Conservation (phyloP, 2,888 invertebrate species). For the Xestia sexstrigata region DNA sequence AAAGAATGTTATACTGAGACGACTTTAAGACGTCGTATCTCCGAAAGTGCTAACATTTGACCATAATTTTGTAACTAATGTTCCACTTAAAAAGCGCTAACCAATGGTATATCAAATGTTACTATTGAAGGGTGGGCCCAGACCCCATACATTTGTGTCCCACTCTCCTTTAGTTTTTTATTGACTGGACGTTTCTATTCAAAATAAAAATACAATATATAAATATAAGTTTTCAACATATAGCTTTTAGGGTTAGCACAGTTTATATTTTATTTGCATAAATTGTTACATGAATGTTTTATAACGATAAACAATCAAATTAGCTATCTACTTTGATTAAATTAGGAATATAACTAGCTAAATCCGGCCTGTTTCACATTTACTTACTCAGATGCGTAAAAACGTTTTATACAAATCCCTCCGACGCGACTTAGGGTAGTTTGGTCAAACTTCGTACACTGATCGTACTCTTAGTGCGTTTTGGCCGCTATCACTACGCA, state of each 20-base stretch:
- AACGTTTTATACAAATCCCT: background rate
- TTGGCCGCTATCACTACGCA: conserved; percentile 8
- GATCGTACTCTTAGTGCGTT: conserved; percentile 6
- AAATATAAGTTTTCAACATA: background rate
- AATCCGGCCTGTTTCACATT: conserved; percentile 8
- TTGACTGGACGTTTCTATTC: background rate
- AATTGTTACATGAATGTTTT: conserved; percentile 15
- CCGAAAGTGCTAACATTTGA: too few relatives aligned
- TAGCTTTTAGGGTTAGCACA: conserved; percentile 1
- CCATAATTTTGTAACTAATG: too few relatives aligned
- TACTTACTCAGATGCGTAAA: background rate
- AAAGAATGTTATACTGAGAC: too few relatives aligned
- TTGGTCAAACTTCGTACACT: background rate
- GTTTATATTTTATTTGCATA: conserved; percentile 32
- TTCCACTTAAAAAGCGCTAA: too few relatives aligned
- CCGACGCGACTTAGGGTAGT: too few relatives aligned
- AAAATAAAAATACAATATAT: background rate
- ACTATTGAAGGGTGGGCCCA: too few relatives aligned
- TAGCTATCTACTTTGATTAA: conserved; percentile 12
- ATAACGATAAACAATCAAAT: conserved; percentile 10
- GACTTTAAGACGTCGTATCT: too few relatives aligned
- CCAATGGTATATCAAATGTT: too few relatives aligned
- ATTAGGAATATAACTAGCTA: background rate
- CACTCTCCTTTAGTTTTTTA: too few relatives aligned
- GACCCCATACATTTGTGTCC: too few relatives aligned